Evolutionary conservation across 2,888 invertebrate species (phyloP).

Genomic region (Oscheius sp.): DNA sequence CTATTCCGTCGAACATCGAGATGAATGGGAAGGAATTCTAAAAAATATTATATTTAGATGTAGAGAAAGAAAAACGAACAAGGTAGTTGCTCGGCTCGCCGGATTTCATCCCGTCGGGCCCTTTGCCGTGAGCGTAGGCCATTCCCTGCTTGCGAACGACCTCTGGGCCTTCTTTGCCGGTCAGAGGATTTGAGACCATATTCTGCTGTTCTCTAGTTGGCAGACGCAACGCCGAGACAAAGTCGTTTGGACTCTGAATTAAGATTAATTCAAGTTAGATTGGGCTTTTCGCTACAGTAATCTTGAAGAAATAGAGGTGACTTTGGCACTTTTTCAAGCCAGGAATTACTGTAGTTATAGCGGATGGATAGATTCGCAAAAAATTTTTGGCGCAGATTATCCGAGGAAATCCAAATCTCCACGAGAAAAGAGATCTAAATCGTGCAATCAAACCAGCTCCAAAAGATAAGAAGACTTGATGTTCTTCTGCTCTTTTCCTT

Average conservation of each 20-base stretch:
- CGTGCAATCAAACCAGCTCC: too few relatives aligned
- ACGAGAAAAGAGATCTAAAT: too few relatives aligned
- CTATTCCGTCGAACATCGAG: neutral
- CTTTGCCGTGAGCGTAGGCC: neutral
- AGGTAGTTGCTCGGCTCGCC: neutral
- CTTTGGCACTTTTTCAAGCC: too few relatives aligned
- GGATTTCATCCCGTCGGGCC: neutral
- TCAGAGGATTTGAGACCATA: neutral
- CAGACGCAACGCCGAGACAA: neutral
- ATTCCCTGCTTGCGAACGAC: slow-evolving; percentile 4
- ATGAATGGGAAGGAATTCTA: neutral
- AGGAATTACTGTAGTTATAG: too few relatives aligned
- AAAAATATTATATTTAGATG: neutral
- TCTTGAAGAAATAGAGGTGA: too few relatives aligned
- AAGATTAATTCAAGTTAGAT: too few relatives aligned
- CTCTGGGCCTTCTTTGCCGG: neutral
- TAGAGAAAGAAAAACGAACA: neutral
- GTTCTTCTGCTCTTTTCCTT: too few relatives aligned
- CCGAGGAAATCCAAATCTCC: too few relatives aligned
- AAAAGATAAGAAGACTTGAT: too few relatives aligned
- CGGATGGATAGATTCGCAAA: too few relatives aligned
- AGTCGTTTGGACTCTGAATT: neutral
- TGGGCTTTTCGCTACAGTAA: too few relatives aligned
- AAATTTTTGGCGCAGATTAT: too few relatives aligned
- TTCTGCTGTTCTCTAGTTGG: neutral